Conservation (phyloP, 2,113 vertebrate species). For the Gobio gobio region DNA sequence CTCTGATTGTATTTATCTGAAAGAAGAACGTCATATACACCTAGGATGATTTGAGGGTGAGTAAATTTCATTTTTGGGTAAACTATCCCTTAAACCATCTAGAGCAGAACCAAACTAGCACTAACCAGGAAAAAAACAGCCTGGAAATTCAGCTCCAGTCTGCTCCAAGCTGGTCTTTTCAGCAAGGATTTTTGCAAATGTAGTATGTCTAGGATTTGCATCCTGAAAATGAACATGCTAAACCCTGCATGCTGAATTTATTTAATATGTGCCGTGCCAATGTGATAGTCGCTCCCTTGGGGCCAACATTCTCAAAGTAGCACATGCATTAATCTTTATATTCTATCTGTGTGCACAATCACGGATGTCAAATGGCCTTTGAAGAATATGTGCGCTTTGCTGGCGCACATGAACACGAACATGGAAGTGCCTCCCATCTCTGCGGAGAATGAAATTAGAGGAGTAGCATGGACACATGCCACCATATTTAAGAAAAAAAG, state of each 20-base stretch:
- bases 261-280: not conserved
- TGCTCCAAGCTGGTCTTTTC: not conserved
- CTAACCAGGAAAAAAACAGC: not conserved
- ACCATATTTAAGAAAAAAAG: not conserved
- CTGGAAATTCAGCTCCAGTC: not conserved
- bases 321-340: constrained; percentile 23
- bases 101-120: not conserved
- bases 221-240: not conserved
- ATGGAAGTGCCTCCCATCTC: not conserved
- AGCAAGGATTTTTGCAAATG: not conserved
- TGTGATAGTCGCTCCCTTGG: not conserved
- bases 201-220: not conserved
- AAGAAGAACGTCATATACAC: no score
- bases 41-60: no score
- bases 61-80: no score
- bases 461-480: constrained; percentile 12
- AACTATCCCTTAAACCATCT: not conserved
- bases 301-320: not conserved
- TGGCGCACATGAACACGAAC: not conserved
- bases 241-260: not conserved
- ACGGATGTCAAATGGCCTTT: not conserved
- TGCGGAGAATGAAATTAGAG: not conserved
- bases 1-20: no score
- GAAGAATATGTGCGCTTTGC: constrained; percentile 4
- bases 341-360: not conserved